Evolutionary conservation across 2,797 vertebrate genomes (phyloP).

Genomic region (Bryconaethiops microstoma): DNA sequence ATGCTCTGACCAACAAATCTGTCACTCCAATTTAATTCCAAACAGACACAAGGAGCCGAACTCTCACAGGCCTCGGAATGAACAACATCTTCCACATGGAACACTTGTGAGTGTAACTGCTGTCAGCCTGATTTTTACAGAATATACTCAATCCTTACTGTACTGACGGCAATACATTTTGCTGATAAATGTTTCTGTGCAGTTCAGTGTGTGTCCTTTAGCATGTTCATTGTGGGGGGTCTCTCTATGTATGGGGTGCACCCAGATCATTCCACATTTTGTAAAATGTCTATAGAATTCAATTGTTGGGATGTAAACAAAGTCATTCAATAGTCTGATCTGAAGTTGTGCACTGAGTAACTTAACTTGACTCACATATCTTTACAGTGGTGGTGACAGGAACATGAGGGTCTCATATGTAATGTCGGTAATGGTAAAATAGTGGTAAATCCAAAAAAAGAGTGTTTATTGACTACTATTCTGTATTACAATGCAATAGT

Average conservation of each 20-base stretch:
- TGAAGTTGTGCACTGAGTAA: too few species aligned
- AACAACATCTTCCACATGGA: neutral
- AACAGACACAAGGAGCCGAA: slow-evolving; percentile 6
- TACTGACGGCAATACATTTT: neutral
- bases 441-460: too few species aligned
- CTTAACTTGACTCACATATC: too few species aligned
- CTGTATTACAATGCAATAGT: too few species aligned
- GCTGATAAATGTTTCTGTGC: neutral
- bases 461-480: too few species aligned
- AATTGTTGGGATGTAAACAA: too few species aligned
- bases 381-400: too few species aligned
- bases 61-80: neutral
- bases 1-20: slow-evolving; percentile 13
- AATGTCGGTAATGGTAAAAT: too few species aligned
- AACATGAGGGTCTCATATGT: too few species aligned
- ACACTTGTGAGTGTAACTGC: neutral
- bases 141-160: too few species aligned
- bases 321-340: too few species aligned
- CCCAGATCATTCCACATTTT: neutral
- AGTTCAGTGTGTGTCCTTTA: neutral
- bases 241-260: neutral
- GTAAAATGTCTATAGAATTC: too few species aligned
- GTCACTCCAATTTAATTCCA: neutral
- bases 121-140: neutral
- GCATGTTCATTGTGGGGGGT: neutral